Evolutionary conservation across 1,140 invertebrate species (phyloP), one percentile per base, ranked within the genome.

Genomic region (Psilanteris sp.): DNA sequence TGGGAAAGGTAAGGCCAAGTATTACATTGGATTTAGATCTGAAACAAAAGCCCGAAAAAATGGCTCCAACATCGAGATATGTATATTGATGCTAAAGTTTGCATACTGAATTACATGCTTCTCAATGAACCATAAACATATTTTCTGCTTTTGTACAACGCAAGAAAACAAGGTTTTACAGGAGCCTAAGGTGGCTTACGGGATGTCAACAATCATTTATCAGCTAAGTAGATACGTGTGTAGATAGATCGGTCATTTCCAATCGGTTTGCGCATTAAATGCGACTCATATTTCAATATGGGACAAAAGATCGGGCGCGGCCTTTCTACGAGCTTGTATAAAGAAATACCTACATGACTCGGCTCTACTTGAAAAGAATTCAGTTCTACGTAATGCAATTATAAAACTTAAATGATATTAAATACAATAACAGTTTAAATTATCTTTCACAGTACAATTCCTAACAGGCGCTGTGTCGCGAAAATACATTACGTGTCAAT

Each of bases 201-300:
- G 62, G 73, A 72, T 78, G 71, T 81, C 77, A 74, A 76, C 73
- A 80, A 76, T 75, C 67, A 78, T 79, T 79, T 75, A 71, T 75
- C 75, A 55, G 36, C 67, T 55, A 57, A 52, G 36, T 34, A 55
- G 64, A 67, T 57, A 66, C 32, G 32, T 52, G 41, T 66, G 59
- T 48, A 64, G 64, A 75, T 62, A 64, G 72, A 75, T 68, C 55
- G 62, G 55, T 68, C 72, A 64, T 64, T 75, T 75, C 72, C 62
- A 75, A 75, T 75, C 71, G 71, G 62, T 75, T 75, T 68, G 71
- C 62, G 32, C 71, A 68, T 75, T 62, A 66, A 68, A 68, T 10
- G 68, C 59, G 50, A 67, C 57, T 77, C 64, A 55, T 79, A 79
- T 77, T 77, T 77, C 74, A 79, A 64, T 64, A 41, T 43, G 57